These are phyloP conservation scores for Vannuccia rotundouncinata DNA, from an alignment of 2,888 invertebrate genomes.

Conservation along the genomic window DNA sequence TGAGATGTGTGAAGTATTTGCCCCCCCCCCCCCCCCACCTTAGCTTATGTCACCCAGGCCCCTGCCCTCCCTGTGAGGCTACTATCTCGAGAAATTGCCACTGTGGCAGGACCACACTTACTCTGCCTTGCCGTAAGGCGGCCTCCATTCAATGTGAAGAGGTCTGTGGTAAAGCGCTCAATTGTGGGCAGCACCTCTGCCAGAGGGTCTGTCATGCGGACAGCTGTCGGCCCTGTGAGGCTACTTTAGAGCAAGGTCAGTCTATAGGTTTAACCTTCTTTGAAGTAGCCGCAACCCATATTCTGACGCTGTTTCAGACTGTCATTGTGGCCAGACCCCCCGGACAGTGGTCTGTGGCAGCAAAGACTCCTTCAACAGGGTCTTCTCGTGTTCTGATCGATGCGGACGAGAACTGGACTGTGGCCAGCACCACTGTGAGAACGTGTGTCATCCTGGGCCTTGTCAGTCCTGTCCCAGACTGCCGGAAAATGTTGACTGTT, in stretches of 20 bases:
- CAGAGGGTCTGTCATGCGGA: conserved; percentile 70
- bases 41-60: conserved; percentile 36
- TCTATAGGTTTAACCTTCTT: too few relatives aligned
- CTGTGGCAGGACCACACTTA: conserved; percentile 62
- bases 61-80: conserved; percentile 42
- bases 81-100: conserved; percentile 43
- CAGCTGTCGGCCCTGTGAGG: conserved; percentile 66
- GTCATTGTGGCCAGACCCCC: conserved; percentile 62
- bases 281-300: too few relatives aligned
- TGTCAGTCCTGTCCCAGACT: conserved; percentile 65
- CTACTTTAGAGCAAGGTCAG: conserved; percentile 47
- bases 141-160: conserved; percentile 62
- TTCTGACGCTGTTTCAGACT: too few relatives aligned
- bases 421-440: conserved; percentile 65
- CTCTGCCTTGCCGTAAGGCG: conserved; percentile 27
- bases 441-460: conserved; percentile 65
- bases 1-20: too few relatives aligned
- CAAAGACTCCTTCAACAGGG: conserved; percentile 44
- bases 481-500: conserved; percentile 64
- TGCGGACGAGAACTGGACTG: conserved; percentile 51
- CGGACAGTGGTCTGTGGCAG: conserved; percentile 64
- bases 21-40: too few relatives aligned
- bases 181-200: conserved; percentile 74
- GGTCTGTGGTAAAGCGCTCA: conserved; percentile 67
- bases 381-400: conserved; percentile 42